Evolutionary conservation across 2,113 vertebrate genomes (phyloP).

Genomic region (Cariama cristata): DNA sequence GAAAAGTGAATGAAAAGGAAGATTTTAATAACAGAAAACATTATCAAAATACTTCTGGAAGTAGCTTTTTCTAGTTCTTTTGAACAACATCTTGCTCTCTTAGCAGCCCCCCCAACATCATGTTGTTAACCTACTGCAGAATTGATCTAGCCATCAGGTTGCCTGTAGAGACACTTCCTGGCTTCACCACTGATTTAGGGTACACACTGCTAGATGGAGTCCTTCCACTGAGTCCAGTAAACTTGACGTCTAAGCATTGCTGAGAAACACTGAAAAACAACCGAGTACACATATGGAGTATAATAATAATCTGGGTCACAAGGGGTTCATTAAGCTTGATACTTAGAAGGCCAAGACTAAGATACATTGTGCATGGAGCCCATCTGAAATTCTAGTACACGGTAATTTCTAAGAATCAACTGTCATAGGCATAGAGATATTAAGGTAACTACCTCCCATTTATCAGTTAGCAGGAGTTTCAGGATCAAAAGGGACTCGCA

Average conservation of each 20-base stretch:
- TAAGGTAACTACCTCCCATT: neutral
- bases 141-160: neutral
- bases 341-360: neutral
- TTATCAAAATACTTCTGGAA: neutral
- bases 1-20: neutral
- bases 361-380: neutral
- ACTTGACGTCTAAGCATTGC: neutral
- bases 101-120: neutral
- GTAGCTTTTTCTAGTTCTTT: neutral
- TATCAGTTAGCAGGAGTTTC: neutral
- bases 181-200: neutral
- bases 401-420: neutral
- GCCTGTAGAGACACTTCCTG: neutral
- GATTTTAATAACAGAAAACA: neutral
- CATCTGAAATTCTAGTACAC: neutral
- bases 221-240: neutral
- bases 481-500: neutral
- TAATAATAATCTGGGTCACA: neutral
- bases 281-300: neutral
- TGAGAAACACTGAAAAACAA: neutral
- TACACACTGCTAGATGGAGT: neutral
- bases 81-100: neutral
- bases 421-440: neutral
- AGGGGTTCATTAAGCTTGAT: neutral
- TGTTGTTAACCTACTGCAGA: neutral